Evolutionary conservation across 2,797 vertebrate genomes (phyloP).

Genomic region (Tamandua tetradactyla): DNA sequence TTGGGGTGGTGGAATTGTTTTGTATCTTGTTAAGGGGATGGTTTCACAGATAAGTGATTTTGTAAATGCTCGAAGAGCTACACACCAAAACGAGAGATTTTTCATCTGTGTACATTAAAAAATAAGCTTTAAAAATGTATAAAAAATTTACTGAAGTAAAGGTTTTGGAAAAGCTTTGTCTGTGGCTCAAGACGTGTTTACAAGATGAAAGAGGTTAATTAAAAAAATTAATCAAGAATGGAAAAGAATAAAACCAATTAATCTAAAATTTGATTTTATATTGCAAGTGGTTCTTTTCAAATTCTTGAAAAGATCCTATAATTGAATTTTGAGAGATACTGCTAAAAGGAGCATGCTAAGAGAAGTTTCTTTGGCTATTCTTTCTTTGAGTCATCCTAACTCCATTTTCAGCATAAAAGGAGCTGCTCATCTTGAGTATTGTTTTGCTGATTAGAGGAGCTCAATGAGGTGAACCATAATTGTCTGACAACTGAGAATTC

Average conservation of each 20-base stretch:
- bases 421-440: constrained; percentile 21
- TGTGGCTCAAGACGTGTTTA: constrained; percentile 8
- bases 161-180: constrained; percentile 1
- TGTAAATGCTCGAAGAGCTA: neutral
- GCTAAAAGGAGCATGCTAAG: constrained; percentile 54
- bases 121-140: neutral
- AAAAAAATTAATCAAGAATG: constrained; percentile 32
- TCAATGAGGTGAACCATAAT: constrained; percentile 44
- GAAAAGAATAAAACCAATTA: constrained; percentile 20
- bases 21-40: neutral
- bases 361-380: constrained; percentile 40
- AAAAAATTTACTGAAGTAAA: neutral
- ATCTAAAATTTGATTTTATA: constrained; percentile 49
- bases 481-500: constrained; percentile 67
- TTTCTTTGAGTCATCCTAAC: constrained; percentile 43
- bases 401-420: constrained; percentile 28
- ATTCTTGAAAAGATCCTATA: neutral
- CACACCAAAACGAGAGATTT: neutral
- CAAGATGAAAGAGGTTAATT: constrained; percentile 26
- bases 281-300: neutral
- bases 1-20: neutral
- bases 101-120: neutral
- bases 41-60: neutral
- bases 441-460: constrained; percentile 58
- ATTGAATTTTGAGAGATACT: neutral